Evolutionary conservation across 2,888 invertebrate genomes (phyloP).

Genomic region (Gasteruption jaculator): DNA sequence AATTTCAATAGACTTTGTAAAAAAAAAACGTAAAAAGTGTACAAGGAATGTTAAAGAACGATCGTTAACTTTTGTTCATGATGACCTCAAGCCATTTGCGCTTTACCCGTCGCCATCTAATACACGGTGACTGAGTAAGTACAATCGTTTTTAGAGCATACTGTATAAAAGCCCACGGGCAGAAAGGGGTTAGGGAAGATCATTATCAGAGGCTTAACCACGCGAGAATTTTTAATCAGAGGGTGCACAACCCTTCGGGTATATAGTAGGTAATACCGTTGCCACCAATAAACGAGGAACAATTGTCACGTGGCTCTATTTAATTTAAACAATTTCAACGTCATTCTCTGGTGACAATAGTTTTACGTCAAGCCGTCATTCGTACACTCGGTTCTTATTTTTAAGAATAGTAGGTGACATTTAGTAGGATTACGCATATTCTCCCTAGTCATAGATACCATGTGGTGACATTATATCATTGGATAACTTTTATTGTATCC

Average conservation of each 20-base stretch:
- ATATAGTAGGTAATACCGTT: conserved; percentile 47
- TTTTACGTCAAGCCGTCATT: conserved; percentile 26
- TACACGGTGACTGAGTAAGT: conserved; percentile 44
- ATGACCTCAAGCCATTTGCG: conserved; percentile 45
- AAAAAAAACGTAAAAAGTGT: too few species aligned
- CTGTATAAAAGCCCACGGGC: conserved; percentile 41
- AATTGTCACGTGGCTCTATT: conserved; percentile 38
- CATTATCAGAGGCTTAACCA: conserved; percentile 53
- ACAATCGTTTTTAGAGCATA: conserved; percentile 46
- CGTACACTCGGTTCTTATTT: too few species aligned
- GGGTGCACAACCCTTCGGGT: conserved; percentile 50
- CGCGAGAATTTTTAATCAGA: conserved; percentile 54
- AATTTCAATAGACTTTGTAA: too few species aligned
- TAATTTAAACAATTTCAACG: conserved; percentile 24
- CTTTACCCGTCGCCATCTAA: conserved; percentile 30
- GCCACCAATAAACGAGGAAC: conserved; percentile 37
- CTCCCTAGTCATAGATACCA: conserved; percentile 40
- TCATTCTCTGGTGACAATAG: conserved; percentile 30
- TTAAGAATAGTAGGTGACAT: conserved; percentile 38
- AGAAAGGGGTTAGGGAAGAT: conserved; percentile 50
- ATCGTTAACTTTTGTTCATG: conserved; percentile 41
- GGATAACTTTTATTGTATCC: too few species aligned
- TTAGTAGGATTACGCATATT: conserved; percentile 32
- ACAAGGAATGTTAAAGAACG: too few species aligned
- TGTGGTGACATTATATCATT: conserved; percentile 34